Base-by-base conservation (phyloP, 2,113 vertebrate genomes). In the Phylloscopus trochiloides region DNA sequence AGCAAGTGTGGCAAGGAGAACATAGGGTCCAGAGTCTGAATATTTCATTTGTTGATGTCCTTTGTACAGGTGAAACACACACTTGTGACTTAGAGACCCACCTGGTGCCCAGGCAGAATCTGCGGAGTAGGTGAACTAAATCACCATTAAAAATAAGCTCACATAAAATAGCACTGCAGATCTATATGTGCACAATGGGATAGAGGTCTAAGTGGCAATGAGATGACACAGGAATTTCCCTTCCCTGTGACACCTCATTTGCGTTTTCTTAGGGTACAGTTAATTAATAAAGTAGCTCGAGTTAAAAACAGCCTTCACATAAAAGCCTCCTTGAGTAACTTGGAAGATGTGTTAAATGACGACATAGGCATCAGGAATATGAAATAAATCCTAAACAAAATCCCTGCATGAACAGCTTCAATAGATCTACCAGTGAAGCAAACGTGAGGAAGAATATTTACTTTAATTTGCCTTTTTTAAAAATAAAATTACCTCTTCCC, bases 161-260 rank as follows among this genome's bases (percentile, higher is more conserved):
- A 58, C 12, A 4, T 29, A 34, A 65, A 88, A 3, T 12, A 80
- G 32, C 13, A 32, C 10, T 32, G 19, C 21, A 70, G 40, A 32
- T 5, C 10, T 45, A 2, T 4, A 25, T 17, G 14, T 63, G 32
- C 32, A 29, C 18, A 59, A n/a, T 0, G 3, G 38, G 34, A 40
- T 24, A 55, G 29, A 74, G 15, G 70, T 31, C 10, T 10, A 36
- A 18, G 10, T 17, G 19, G 14, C 31, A 87, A 31, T 36, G n/a
- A 26, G 43, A 22, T 28, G 12, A 54, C 1, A 22, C 3, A 36
- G 34, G 31, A 81, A 43, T 81, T 71, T 67, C 26, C 13, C 26
- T 73, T 57, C 66, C 52, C 25, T 67, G 15, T 63, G 48, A 75
- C 5, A n/a, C 7, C 6, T 61, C 25, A 12, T 77, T 91, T 85